Percentiles rank a stretch among this genome's conserved stretches.
phyloP scores from a whole-genome alignment of 2,113 vertebrate species.

The Chitala chitala region DNA sequence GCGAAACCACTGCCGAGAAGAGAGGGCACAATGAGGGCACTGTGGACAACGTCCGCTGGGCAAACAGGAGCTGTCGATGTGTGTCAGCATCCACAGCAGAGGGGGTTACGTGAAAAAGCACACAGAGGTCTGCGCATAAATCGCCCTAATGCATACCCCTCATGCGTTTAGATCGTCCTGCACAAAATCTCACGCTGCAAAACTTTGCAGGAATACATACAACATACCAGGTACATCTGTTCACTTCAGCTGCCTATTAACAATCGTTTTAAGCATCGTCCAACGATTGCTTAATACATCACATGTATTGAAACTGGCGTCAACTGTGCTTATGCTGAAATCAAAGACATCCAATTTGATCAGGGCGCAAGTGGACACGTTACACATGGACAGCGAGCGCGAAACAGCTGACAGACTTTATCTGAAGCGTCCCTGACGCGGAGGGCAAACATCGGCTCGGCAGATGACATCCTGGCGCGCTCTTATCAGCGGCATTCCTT shows the following conservation, averaged over 20 bases:
- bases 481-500: not conserved
- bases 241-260: not conserved
- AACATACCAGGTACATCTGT: not conserved
- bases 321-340: no score
- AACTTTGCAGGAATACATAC: no score
- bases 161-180: no score
- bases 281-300: not conserved
- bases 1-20: conserved; percentile 78
- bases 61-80: conserved; percentile 14
- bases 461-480: not conserved
- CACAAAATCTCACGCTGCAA: no score
- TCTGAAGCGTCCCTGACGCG: not conserved
- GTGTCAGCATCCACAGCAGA: not conserved
- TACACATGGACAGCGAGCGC: not conserved
- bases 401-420: not conserved
- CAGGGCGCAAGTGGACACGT: not conserved
- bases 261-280: not conserved
- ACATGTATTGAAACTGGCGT: not conserved
- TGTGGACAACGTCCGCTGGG: conserved; percentile 15
- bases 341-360: not conserved
- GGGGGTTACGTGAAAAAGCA: no score
- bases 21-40: conserved; percentile 25
- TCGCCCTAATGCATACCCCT: no score
- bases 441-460: not conserved
- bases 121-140: no score